phyloP scores from a whole-genome alignment of 2,797 vertebrate genomes.

The Sebastolobus altivelis region DNA sequence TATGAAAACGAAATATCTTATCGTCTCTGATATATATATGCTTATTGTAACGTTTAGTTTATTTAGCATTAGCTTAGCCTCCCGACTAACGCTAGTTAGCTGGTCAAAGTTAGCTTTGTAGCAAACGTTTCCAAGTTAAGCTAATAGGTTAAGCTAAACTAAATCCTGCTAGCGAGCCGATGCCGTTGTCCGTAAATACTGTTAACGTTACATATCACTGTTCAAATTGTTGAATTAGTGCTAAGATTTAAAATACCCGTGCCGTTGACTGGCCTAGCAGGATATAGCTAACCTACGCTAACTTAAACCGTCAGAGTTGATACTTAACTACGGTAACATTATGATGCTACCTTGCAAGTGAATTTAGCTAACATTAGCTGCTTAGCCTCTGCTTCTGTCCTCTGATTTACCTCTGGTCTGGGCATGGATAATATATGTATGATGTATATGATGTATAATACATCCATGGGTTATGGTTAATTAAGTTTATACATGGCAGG shows the following conservation, averaged over 20 bases:
- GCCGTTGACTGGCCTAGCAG: not conserved
- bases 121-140: not conserved
- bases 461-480: too few relatives aligned
- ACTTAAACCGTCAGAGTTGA: not conserved
- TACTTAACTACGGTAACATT: not conserved
- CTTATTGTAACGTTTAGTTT: not conserved
- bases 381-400: not conserved
- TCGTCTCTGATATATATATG: not conserved
- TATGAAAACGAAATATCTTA: rapidly evolving
- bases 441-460: too few relatives aligned
- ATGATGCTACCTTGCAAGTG: not conserved
- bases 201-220: not conserved
- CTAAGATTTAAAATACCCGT: too few relatives aligned
- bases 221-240: not conserved
- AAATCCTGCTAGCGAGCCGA: not conserved
- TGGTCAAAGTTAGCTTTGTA: slow-evolving; percentile 26
- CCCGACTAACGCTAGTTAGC: slow-evolving; percentile 21
- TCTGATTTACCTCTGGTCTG: not conserved
- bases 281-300: not conserved
- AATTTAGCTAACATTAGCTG: not conserved
- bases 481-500: not conserved
- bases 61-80: slow-evolving; percentile 54
- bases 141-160: slow-evolving; percentile 8
- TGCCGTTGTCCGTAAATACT: too few relatives aligned
- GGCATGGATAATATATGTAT: not conserved